Base-by-base conservation (phyloP, 1,140 invertebrate genomes). In the Aradophagus sp. region DNA sequence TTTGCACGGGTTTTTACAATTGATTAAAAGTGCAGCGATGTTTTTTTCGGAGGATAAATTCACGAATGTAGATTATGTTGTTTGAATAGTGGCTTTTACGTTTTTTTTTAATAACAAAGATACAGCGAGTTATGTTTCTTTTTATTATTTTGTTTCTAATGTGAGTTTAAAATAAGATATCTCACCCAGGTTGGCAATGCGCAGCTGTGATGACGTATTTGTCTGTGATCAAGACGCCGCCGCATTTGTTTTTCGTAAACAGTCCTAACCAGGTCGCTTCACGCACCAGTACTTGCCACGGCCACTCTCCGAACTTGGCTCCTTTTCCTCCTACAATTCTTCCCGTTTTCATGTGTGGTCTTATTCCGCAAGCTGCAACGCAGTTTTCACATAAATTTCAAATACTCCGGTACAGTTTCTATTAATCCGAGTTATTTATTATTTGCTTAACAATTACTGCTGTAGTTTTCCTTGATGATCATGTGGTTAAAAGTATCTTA, bases 181-280 rank as follows among this genome's bases (percentile, higher is more conserved):
- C 88, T 88, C 86, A 95, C 93, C 94, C 95, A 44, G 95, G 96
- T 83, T 97, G 95, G 87, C 96, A 97, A 89, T 97, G 96, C 6
- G 95, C 96, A 0, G 96, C 95, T 0, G 95, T 97, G 47, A 94
- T 91, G 2, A 97, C 94, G 77, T 92, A 96, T 81, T 90, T 90
- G 50, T 90, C 91, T 5, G 93, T 93, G 67, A 96, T 95, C 2
- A 97, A 88, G 0, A 97, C 95, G 20, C 96, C 96, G 7, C 96
- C 95, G 79, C 95, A 97, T 84, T 97, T 97, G 80, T 97, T 97
- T 82, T 97, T 97, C n/a, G 95, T 95, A 80, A 97, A 96, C 0
- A 97, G 88, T 1, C 96, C 96, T 27, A 97, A 85, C 95, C 95
- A 97, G 0, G 95, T 96, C 4, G 94, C 92, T 83, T 97, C 96